These are phyloP conservation scores for Dione vanillae DNA, from an alignment of 2,888 invertebrate genomes.

Conservation along the genomic window DNA sequence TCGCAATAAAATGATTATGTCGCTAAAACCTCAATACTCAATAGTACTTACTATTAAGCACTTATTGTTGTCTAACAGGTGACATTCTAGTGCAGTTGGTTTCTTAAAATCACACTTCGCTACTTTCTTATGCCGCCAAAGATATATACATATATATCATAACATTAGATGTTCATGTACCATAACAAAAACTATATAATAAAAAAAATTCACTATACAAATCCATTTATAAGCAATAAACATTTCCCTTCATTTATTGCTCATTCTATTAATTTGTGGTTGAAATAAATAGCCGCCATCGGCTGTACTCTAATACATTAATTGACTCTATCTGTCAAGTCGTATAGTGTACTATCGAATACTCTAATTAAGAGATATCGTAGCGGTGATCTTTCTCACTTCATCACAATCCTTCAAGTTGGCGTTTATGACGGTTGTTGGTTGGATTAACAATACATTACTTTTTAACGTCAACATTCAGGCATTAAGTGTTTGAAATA, in stretches of 20 bases:
- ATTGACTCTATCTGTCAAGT: constrained; percentile 72
- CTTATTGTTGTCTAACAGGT: background rate
- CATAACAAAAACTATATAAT: background rate
- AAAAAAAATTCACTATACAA: background rate
- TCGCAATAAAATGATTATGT: constrained; percentile 38
- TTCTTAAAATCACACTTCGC: constrained; percentile 6
- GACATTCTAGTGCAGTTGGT: constrained; percentile 12
- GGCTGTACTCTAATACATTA: constrained; percentile 53
- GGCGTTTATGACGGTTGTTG: constrained; percentile 48
- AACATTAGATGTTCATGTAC: too few species aligned
- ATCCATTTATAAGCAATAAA: constrained; percentile 17
- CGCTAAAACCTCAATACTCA: constrained; percentile 26
- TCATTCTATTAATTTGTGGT: constrained; percentile 63
- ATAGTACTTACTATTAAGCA: too few species aligned
- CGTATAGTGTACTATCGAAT: constrained; percentile 65
- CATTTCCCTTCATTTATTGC: constrained; percentile 58
- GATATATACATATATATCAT: background rate
- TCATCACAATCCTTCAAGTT: constrained; percentile 51
- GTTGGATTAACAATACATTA: constrained; percentile 35
- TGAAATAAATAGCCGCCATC: constrained; percentile 60
- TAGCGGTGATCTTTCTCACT: constrained; percentile 55
- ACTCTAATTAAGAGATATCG: constrained; percentile 72
- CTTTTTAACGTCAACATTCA: constrained; percentile 27
- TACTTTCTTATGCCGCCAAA: background rate
- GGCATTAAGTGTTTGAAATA: constrained; percentile 25